Base-by-base conservation (phyloP, 2,797 vertebrate species). In the Remorina albescens region DNA sequence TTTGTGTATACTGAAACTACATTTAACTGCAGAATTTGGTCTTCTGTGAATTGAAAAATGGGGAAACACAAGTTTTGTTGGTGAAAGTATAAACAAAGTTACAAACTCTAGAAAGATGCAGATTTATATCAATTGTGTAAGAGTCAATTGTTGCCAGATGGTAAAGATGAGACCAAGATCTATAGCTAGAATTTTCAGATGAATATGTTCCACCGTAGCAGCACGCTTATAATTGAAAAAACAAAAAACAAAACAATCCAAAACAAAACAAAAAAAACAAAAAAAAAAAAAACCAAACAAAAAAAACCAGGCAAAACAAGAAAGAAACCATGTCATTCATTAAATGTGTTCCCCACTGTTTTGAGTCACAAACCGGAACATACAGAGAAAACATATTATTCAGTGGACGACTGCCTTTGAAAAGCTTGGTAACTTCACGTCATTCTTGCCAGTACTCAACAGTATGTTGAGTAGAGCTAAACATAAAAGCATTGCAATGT, bases 81-180 rank as follows among this genome's bases (percentile, higher is more conserved):
- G n/a, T n/a, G n/a, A n/a, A n/a, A n/a, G n/a, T n/a, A n/a, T n/a
- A n/a, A n/a, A n/a, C n/a, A n/a, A n/a, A 41, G 18, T 39, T 18
- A 16, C 18, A 7, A 1, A 44, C 18, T 19, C 18, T n/a, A 19
- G 8, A 44, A 44, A 19, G 19, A 19, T 39, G 13, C 16, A 15
- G 4, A 15, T 13, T 18, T 28, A 8, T 7, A 8, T 50, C 15
- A 18, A 9, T 26, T 30, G 51, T 11, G 26, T 18, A 6, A 8
- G 8, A 51, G 13, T 32, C 7, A 26, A 3, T 39, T 16, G 3
- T 79, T 81, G 93, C 90, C 90, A 91, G 78, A 86, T 88, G 39
- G 76, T 67, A 11, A 93, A 93, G 69, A 86, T 87, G 42, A 93
- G 74, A 5, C 89, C 89, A 53, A 18, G 32, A 18, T 25, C 6